phyloP scores from a whole-genome alignment of 2,113 vertebrate species.

The Salvator merianae region DNA sequence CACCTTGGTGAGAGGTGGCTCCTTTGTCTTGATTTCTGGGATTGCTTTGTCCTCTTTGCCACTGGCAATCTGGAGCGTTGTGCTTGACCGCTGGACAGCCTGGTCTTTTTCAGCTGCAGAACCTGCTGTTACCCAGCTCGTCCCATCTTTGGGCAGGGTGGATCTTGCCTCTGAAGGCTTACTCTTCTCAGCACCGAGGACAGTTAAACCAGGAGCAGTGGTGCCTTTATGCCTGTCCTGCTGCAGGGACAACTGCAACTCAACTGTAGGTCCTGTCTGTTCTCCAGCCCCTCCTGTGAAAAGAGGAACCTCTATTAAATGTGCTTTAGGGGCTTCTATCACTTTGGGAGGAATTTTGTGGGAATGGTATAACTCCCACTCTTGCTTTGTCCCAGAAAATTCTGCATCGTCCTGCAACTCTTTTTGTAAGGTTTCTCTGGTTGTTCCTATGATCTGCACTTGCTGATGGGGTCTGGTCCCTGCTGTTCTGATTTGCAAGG shows the following conservation, averaged over 20 bases:
- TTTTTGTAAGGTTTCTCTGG: constrained; percentile 66
- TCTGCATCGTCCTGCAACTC: constrained; percentile 63
- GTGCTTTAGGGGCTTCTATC: constrained; percentile 49
- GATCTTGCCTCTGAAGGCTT: constrained; percentile 53
- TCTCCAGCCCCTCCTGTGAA: constrained; percentile 48
- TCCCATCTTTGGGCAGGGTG: constrained; percentile 1
- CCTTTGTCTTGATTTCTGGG: constrained; percentile 61
- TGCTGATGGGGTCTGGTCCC: constrained; percentile 62
- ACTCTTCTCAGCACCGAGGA: constrained; percentile 68
- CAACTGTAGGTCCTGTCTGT: constrained; percentile 76
- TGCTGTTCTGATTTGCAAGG: constrained; percentile 76
- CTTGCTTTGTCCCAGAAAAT: constrained; percentile 59
- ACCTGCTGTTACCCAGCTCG: constrained; percentile 41
- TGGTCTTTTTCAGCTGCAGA: constrained; percentile 50
- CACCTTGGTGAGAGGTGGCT: constrained; percentile 73
- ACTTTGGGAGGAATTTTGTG: constrained; percentile 60
- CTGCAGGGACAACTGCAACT: constrained; percentile 87
- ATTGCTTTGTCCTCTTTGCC: constrained; percentile 70
- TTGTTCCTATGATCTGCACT: constrained; percentile 70
- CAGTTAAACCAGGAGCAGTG: constrained; percentile 68
- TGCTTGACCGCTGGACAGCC: constrained; percentile 66
- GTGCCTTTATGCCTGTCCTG: constrained; percentile 63
- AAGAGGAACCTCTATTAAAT: constrained; percentile 45
- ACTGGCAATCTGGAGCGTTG: constrained; percentile 70
- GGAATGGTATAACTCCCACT: constrained; percentile 47